Evolutionary conservation across 2,113 vertebrate genomes (phyloP), one percentile per base, ranked within the genome.

Genomic region (Conger conger): DNA sequence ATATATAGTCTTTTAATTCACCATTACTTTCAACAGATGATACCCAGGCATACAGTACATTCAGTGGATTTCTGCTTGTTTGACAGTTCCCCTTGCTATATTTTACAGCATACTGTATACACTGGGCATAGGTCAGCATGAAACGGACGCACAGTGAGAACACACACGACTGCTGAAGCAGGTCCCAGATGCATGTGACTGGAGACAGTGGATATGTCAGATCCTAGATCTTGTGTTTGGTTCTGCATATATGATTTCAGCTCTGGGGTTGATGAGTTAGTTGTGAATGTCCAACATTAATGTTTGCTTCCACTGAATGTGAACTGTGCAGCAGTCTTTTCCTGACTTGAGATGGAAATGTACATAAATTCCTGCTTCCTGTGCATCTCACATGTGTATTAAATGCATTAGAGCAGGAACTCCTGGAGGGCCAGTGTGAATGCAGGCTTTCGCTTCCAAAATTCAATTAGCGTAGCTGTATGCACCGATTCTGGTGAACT

Each of bases 231-330:
- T 4, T 45, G 18, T 23, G 23, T 42, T 40, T 42, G 37, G 8
- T 37, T 79, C 30, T 80, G 37, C 40, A 15, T 27, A 9, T 40
- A 11, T 80, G 33, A 42, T 18, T 23, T 42, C 37, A 16, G 37
- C n/a, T 36, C 38, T 79, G 36, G 16, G 68, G 23, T 81, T 76
- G 82, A 38, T 42, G 68, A 42, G 83, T 87, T 86, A 79, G 81
- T 86, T 53, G 60, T 20, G 86, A 86, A 40, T 82, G 81, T 88
- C 85, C 54, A 27, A 42, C 57, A 13, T 20, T 63, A 37, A 68
- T 38, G 37, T 79, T 82, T 85, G 68, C 82, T 80, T n/a, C 87
- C 81, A 79, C 60, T 87, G 40, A 82, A 81, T 88, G 88, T 88
- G 87, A 87, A 87, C 85, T 83, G 11, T 50, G 11, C 45, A 13